Evolutionary conservation across 2,113 vertebrate species (phyloP), one percentile per base, ranked within the genome.

Genomic region (Prinia subflava): DNA sequence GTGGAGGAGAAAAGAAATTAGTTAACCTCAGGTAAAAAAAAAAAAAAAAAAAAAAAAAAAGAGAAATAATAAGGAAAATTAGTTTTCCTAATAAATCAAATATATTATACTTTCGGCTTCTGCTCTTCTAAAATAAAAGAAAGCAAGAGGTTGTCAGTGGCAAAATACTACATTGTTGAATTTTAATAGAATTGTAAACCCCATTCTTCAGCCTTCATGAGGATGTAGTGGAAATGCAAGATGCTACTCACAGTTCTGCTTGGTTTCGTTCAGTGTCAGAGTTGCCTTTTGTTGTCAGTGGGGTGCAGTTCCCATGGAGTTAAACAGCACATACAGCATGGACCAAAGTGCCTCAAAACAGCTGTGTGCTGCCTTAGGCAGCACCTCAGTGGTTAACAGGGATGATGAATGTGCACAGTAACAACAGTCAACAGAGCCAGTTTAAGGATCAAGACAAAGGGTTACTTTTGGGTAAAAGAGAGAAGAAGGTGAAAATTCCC

Each of bases 111-210:
- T 82, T 69, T 63, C 4, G 6, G 35, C 27, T 94, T 82, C 71
- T 90, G 53, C 39, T 46, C 20, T 89, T 80, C 55, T 89, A 46
- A 91, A 95, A 86, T 52, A 65, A 71, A 90, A 81, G 64, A 76
- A 94, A 44, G 33, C 49, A 84, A 91, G 76, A 62, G 7, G 33
- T 80, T 64, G 13, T 74, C 8, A 5, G 31, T 84, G 49, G 64
- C 82, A 89, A 79, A 88, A 56, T 53, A 73, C 57, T 69, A 11
- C 47, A 33, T 89, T 92, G 64, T 70, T 78, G 30, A 24, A 71
- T 95, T 95, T 92, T 91, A 89, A 85, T 86, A 71, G 63, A 65
- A 73, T 65, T 83, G 55, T 91, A 94, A 87, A 86, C 8, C 59
- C 63, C 28, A 37, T 69, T 94, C 33, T 55, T 37, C 81, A 63